Evolutionary conservation across 2,113 vertebrate species (phyloP), one percentile per base, ranked within the genome.

Genomic region (Octodon degus): DNA sequence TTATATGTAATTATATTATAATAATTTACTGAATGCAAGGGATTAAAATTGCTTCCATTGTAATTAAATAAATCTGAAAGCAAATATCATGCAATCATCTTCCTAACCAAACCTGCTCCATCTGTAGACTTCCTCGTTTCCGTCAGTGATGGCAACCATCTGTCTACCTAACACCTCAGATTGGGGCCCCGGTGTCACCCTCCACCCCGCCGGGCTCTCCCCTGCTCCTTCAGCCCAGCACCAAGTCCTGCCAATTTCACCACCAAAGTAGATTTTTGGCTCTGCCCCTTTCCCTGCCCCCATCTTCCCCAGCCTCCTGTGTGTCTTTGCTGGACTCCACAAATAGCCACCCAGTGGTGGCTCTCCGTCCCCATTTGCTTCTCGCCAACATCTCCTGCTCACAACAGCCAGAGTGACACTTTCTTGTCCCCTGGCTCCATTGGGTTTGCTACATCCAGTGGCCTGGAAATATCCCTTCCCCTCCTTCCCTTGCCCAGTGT

Each of bases 1-100:
- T 86, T 89, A 79, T 62, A 79, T 79, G 76, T 50, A 60, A 68
- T 97, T 79, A 13, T 55, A 63, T 27, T 80, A 76, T 76, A 89
- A 90, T 94, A 81, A 88, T 95, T 89, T 86, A 68, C 74, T 63
- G 40, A 62, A 47, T 65, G 27, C 30, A 53, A 81, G 58, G 55
- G 80, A 87, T 87, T 90, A 88, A 95, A 79, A 93, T 86, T 16
- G 30, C 85, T 93, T 96, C 86, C 77, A 62, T 80, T 90, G 93
- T 72, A 94, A 72, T 67, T 86, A 91, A 95, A 72, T 16, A 19
- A 74, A 88, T 95, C 89, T 94, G 37, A 97, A 96, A 95, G 86
- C 81, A 93, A 93, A 93, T 90, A 47, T 58, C 17, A 85, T 1
- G 65, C 67, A 67, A 67, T 93, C 63, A 58, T 81, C 70, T 88